Percentiles rank a stretch among this genome's conserved stretches.
Evolutionary conservation across 2,113 vertebrate species (phyloP).

Genomic region (Baryphthengus martii): DNA sequence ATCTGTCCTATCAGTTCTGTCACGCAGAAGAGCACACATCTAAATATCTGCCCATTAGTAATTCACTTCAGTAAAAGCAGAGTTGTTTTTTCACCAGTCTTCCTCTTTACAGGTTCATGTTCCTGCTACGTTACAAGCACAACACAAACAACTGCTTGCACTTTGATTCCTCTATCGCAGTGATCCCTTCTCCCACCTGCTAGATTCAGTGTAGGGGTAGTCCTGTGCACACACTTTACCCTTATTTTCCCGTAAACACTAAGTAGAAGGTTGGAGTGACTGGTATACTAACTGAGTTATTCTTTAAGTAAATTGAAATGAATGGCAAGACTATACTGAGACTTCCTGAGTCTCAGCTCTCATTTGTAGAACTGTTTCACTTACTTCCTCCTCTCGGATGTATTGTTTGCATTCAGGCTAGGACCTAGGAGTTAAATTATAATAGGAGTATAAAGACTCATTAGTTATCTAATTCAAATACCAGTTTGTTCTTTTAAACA

Average conservation of each 20-base stretch:
- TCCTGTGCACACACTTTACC: not conserved
- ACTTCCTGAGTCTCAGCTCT: not conserved
- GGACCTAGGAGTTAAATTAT: not conserved
- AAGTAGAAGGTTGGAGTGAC: not conserved
- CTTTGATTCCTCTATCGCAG: not conserved
- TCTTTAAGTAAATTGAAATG: not conserved
- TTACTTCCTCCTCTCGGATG: not conserved
- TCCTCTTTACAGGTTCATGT: not conserved
- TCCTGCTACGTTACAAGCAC: fast-evolving
- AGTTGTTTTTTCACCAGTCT: not conserved
- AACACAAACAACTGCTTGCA: not conserved
- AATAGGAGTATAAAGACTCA: not conserved
- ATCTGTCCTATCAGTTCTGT: not conserved
- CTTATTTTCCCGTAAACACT: not conserved
- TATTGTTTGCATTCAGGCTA: not conserved
- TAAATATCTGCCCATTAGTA: not conserved
- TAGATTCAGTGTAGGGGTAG: not conserved
- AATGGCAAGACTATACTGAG: not conserved
- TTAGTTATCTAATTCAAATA: not conserved
- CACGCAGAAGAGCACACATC: not conserved
- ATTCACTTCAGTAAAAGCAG: not conserved
- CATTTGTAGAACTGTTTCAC: not conserved
- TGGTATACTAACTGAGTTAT: not conserved
- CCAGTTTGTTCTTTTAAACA: not conserved
- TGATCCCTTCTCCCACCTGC: not conserved